Evolutionary conservation across 2,797 vertebrate genomes (phyloP).

Genomic region (Tragelaphus eurycerus): DNA sequence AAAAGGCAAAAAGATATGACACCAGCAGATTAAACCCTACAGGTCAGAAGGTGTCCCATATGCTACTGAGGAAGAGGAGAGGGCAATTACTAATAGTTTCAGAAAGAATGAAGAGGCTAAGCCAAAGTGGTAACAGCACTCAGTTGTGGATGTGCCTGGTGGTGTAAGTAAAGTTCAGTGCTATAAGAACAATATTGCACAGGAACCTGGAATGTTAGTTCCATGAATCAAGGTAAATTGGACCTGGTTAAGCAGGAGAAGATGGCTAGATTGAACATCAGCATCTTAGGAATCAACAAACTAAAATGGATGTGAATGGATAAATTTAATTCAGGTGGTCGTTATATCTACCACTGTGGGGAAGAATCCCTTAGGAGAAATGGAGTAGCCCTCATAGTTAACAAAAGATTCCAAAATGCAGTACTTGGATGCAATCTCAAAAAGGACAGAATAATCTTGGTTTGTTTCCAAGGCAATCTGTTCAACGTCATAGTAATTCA

Average conservation of each 20-base stretch:
- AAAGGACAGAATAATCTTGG: background rate
- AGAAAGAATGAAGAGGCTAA: background rate
- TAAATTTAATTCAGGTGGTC: background rate
- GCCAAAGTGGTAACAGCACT: background rate
- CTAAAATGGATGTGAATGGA: background rate
- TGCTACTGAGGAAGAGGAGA: background rate
- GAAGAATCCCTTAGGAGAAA: background rate
- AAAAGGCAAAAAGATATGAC: background rate
- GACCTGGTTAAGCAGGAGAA: background rate
- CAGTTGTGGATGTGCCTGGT: background rate
- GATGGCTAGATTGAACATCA: background rate
- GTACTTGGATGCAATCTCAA: background rate
- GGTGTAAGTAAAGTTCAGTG: background rate
- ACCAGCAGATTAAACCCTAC: background rate
- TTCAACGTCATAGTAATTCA: background rate
- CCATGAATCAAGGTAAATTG: background rate
- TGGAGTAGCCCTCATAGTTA: background rate
- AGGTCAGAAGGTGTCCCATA: background rate
- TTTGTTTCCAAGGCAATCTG: background rate
- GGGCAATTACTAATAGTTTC: background rate
- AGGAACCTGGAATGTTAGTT: background rate
- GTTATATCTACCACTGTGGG: background rate
- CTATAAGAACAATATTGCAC: background rate
- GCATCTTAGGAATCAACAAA: background rate
- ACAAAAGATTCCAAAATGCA: background rate